phyloP scores from a whole-genome alignment of 2,888 invertebrate species.

The Caenorhabditis angaria region DNA sequence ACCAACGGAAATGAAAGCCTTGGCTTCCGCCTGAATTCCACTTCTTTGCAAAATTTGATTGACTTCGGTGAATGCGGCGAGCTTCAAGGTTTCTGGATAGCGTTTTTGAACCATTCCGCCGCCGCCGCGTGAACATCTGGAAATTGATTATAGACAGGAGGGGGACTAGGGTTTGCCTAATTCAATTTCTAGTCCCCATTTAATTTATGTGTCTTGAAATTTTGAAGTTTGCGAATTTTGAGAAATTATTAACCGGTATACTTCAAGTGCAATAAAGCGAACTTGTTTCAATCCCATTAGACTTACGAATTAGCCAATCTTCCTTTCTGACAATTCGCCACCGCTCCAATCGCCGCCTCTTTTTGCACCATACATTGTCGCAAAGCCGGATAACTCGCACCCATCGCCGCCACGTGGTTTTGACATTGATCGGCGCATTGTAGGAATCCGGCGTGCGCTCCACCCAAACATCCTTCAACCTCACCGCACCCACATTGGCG shows the following conservation, averaged over 20 bases:
- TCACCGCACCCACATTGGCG: conserved; percentile 64
- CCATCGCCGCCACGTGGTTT: conserved; percentile 62
- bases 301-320: conserved; percentile 54
- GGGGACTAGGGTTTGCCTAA: too few species aligned
- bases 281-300: too few species aligned
- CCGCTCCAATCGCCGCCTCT: conserved; percentile 51
- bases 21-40: conserved; percentile 62
- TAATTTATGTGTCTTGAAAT: too few species aligned
- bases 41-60: conserved; percentile 58
- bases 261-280: too few species aligned
- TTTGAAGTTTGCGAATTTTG: too few species aligned
- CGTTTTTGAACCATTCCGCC: conserved; percentile 67
- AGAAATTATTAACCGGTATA: too few species aligned
- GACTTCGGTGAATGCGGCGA: conserved; percentile 67
- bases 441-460: conserved; percentile 49
- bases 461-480: conserved; percentile 50
- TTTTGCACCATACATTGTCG: conserved; percentile 57
- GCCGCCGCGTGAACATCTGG: conserved; percentile 55
- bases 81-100: conserved; percentile 69
- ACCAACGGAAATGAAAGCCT: conserved; percentile 59
- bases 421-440: conserved; percentile 67
- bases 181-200: too few species aligned
- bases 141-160: too few species aligned
- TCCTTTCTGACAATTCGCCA: conserved; percentile 58
- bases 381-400: conserved; percentile 61